Evolutionary conservation across 2,797 vertebrate genomes (phyloP).

Genomic region (Orestias chungarensis): DNA sequence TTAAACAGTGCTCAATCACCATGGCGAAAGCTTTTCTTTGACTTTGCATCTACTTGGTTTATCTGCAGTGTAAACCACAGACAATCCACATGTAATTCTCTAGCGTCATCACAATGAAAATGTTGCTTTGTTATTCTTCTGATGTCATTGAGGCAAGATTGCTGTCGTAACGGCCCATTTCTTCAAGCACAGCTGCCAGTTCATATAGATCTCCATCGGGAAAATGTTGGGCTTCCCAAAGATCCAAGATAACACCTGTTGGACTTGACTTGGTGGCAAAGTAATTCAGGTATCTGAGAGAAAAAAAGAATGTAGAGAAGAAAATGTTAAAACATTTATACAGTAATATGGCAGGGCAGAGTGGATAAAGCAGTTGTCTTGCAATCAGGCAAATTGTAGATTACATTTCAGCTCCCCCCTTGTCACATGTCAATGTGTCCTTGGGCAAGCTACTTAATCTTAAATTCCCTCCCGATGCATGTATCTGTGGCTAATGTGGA

Average conservation of each 20-base stretch:
- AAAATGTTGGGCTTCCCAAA: slow-evolving; percentile 99
- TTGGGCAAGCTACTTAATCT: no score
- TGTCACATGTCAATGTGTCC: no score
- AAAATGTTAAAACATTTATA: no score
- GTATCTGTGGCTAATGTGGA: no score
- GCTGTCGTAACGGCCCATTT: slow-evolving; percentile 94
- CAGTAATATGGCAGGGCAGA: no score
- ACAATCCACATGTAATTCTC: slow-evolving; percentile 49
- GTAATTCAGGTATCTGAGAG: slow-evolving; percentile 96
- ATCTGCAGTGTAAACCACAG: slow-evolving; percentile 32
- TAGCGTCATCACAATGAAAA: slow-evolving; percentile 34
- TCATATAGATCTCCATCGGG: slow-evolving; percentile 94
- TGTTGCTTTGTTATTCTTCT: slow-evolving; percentile 85
- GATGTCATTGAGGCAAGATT: slow-evolving; percentile 86
- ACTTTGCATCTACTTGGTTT: slow-evolving; percentile 31
- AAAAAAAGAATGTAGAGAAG: background rate
- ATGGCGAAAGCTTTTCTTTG: slow-evolving; percentile 41
- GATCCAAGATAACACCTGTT: slow-evolving; percentile 96
- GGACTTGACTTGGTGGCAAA: slow-evolving; percentile 99
- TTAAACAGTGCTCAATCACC: slow-evolving; percentile 43
- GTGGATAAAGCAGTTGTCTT: no score
- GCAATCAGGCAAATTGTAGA: no score
- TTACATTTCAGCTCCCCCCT: no score
- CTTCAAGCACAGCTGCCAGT: slow-evolving; percentile 94
- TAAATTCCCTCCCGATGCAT: no score